A percentile compares a stretch with the other conserved stretches of the same genome.
Conservation (phyloP, 2,113 vertebrate genomes). For the Maccullochella peelii region DNA sequence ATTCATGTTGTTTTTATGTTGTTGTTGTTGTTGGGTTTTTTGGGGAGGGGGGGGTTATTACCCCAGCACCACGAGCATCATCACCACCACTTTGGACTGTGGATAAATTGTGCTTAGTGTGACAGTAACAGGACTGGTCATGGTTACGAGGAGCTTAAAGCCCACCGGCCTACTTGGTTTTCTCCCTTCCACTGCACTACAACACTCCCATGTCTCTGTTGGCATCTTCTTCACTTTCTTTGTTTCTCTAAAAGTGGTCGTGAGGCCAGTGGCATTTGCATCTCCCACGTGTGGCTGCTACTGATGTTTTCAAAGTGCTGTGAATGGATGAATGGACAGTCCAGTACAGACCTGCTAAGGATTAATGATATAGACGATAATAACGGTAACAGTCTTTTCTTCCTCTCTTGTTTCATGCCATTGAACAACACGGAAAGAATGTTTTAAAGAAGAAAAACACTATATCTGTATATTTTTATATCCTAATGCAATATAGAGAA, state of each 20-base stretch:
- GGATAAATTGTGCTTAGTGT: conserved; percentile 35
- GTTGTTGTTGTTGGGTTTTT: conserved; percentile 32
- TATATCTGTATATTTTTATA: conserved; percentile 89
- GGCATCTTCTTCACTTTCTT: conserved; percentile 20
- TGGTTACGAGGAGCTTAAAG: conserved; percentile 33
- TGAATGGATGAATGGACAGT: conserved; percentile 76
- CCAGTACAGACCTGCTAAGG: conserved; percentile 38
- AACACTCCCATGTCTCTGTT: conserved; percentile 56
- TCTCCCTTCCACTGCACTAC: conserved; percentile 31
- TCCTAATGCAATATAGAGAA: conserved; percentile 88
- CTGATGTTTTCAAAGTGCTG: conserved; percentile 82
- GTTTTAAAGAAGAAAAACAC: conserved; percentile 79
- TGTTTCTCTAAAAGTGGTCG: conserved; percentile 31
- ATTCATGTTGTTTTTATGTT: conserved; percentile 57
- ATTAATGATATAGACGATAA: conserved; percentile 38
- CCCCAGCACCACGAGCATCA: conserved; percentile 9
- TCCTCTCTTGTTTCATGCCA: conserved; percentile 85
- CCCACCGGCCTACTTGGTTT: conserved; percentile 39
- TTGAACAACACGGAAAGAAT: conserved; percentile 86
- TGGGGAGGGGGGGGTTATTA: background rate
- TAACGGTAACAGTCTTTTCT: conserved; percentile 72
- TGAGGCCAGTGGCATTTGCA: conserved; percentile 59
- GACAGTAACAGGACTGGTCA: conserved; percentile 38
- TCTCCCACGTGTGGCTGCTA: conserved; percentile 79
- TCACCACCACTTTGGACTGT: conserved; percentile 41